These are phyloP conservation scores for Rhincodon typus DNA, from an alignment of 2,797 vertebrate genomes.

Conservation along the genomic window DNA sequence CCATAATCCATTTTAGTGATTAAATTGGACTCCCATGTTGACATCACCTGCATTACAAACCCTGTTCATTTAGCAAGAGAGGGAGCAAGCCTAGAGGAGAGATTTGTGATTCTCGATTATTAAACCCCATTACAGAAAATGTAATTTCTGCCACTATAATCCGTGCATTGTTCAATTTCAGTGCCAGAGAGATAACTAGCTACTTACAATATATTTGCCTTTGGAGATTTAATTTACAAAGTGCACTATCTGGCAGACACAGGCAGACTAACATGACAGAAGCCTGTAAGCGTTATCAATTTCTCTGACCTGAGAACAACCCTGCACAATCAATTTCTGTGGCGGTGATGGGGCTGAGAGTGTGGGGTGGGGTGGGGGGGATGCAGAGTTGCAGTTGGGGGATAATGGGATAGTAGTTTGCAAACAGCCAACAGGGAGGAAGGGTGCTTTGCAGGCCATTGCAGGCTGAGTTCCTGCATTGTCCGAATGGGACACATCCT, in stretches of 20 bases:
- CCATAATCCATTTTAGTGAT: conserved; percentile 71
- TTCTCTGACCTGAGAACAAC: conserved; percentile 74
- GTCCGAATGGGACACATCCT: background rate
- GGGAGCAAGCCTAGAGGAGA: conserved; percentile 54
- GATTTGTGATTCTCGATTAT: conserved; percentile 64
- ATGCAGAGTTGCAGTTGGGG: background rate
- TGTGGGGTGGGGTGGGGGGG: background rate
- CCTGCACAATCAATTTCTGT: conserved; percentile 71
- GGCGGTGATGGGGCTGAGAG: conserved; percentile 48
- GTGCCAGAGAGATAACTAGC: conserved; percentile 78
- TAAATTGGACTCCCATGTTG: conserved; percentile 66
- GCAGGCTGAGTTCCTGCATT: background rate
- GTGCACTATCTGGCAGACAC: conserved; percentile 64
- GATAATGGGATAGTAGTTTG: conserved; percentile 39
- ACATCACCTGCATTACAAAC: conserved; percentile 62
- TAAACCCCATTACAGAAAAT: conserved; percentile 83
- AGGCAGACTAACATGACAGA: conserved; percentile 68
- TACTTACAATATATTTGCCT: conserved; percentile 82
- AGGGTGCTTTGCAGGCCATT: background rate
- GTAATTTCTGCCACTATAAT: conserved; percentile 91
- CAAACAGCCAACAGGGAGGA: background rate
- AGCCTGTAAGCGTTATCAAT: conserved; percentile 86
- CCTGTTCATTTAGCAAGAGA: conserved; percentile 52
- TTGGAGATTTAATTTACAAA: conserved; percentile 85
- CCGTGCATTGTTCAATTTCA: conserved; percentile 82